phyloP scores from a whole-genome alignment of 2,113 vertebrate species.

The Thunnus thynnus region DNA sequence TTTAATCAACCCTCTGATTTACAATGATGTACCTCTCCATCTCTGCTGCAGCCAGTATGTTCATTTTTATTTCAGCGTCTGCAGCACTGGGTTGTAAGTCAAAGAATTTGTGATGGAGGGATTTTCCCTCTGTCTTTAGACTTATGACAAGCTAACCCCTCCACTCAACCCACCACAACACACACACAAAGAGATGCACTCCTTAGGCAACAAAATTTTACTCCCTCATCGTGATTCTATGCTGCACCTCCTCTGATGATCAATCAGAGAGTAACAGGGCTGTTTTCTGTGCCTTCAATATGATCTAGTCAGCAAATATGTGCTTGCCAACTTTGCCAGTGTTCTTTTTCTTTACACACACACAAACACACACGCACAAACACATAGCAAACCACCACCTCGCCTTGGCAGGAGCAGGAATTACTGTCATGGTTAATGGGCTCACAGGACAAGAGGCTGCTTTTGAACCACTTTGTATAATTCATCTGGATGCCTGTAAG shows the following conservation, averaged over 20 bases:
- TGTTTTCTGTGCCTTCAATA: constrained; percentile 27
- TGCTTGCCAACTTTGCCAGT: constrained; percentile 4
- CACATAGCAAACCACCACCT: background rate
- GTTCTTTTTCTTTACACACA: constrained; percentile 13
- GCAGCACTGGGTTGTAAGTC: background rate
- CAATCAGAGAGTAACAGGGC: constrained; percentile 21
- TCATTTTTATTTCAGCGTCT: constrained; percentile 17
- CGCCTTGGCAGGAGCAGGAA: constrained; percentile 28
- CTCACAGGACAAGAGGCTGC: constrained; percentile 31
- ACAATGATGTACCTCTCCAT: background rate
- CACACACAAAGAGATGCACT: background rate
- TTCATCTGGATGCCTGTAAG: constrained; percentile 45
- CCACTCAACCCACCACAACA: background rate
- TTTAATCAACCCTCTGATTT: constrained; percentile 27
- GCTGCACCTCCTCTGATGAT: constrained; percentile 19
- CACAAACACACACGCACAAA: constrained; percentile 8
- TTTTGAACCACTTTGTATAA: constrained; percentile 47
- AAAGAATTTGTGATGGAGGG: background rate
- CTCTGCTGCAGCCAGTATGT: constrained; percentile 26
- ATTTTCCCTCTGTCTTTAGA: background rate
- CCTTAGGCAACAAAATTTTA: background rate
- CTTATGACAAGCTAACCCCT: background rate
- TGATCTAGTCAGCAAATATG: constrained; percentile 43
- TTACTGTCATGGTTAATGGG: constrained; percentile 46
- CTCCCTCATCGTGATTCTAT: constrained; percentile 28